Percentiles rank a stretch among this genome's conserved stretches.
Evolutionary conservation across 2,888 invertebrate genomes (phyloP).

Genomic region (Spialia ferax): DNA sequence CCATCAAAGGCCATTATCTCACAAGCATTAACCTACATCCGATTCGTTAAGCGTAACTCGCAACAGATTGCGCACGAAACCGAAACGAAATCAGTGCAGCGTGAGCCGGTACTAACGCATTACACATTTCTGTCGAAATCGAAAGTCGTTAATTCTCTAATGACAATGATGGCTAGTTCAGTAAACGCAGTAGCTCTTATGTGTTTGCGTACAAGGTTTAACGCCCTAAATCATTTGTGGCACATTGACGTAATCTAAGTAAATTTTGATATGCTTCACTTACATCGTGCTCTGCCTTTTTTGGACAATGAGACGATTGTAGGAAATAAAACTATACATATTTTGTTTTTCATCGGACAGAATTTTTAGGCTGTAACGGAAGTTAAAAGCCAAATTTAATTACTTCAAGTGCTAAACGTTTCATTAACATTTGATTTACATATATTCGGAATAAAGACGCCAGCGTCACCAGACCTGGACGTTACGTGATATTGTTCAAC

Average conservation of each 20-base stretch:
- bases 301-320: neutral
- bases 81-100: constrained; percentile 70
- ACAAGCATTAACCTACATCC: constrained; percentile 78
- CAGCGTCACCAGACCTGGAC: neutral
- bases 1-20: constrained; percentile 55
- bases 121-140: constrained; percentile 74
- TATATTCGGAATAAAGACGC: constrained; percentile 4
- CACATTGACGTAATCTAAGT: constrained; percentile 38
- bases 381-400: neutral
- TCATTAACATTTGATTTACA: constrained; percentile 26
- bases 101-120: constrained; percentile 63
- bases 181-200: constrained; percentile 31
- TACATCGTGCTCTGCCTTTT: neutral
- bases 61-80: constrained; percentile 71
- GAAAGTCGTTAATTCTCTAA: constrained; percentile 57
- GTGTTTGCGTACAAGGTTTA: constrained; percentile 39
- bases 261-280: constrained; percentile 43
- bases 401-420: neutral
- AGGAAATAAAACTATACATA: neutral
- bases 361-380: constrained; percentile 8
- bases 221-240: constrained; percentile 40
- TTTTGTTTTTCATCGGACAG: neutral
- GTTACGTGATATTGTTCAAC: constrained; percentile 8
- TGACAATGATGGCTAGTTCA: constrained; percentile 38
- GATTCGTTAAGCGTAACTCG: constrained; percentile 67